Conservation (phyloP, 2,113 vertebrate genomes). For the Megaleporinus macrocephalus region DNA sequence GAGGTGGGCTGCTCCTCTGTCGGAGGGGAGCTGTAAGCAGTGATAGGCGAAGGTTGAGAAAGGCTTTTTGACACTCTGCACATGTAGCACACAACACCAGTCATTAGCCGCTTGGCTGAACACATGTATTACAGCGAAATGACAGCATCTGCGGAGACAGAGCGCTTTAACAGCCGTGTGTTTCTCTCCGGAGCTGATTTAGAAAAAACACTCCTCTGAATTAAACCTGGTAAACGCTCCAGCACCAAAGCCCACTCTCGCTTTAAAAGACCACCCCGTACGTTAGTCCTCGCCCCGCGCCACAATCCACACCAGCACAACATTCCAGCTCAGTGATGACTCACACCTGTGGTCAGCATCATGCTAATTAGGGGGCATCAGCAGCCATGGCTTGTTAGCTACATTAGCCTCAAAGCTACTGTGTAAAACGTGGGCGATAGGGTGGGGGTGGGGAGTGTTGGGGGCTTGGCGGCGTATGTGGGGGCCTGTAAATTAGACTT, state of each 20-base stretch:
- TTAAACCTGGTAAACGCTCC: background rate
- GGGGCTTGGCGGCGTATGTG: no score
- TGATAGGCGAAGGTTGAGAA: background rate
- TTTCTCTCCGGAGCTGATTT: background rate
- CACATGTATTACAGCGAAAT: background rate
- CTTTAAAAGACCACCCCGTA: no score
- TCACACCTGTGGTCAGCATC: background rate
- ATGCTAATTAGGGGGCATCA: background rate
- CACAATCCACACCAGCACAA: no score
- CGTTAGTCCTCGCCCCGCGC: no score
- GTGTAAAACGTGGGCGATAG: background rate
- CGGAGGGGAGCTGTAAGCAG: background rate
- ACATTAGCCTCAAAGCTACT: background rate
- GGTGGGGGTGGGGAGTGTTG: no score
- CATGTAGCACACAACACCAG: background rate
- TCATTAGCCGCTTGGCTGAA: background rate
- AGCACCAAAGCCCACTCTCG: no score
- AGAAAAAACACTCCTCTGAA: background rate
- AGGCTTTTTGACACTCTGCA: background rate
- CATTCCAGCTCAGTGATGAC: no score
- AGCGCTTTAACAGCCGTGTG: background rate
- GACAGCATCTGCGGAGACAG: background rate
- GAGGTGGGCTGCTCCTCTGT: background rate
- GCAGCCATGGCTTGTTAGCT: background rate
- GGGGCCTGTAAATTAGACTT: background rate